Percentiles rank a stretch among this genome's conserved stretches.
Evolutionary conservation across 1,140 invertebrate species (phyloP).

Genomic region (Gonatopus flavifemur): DNA sequence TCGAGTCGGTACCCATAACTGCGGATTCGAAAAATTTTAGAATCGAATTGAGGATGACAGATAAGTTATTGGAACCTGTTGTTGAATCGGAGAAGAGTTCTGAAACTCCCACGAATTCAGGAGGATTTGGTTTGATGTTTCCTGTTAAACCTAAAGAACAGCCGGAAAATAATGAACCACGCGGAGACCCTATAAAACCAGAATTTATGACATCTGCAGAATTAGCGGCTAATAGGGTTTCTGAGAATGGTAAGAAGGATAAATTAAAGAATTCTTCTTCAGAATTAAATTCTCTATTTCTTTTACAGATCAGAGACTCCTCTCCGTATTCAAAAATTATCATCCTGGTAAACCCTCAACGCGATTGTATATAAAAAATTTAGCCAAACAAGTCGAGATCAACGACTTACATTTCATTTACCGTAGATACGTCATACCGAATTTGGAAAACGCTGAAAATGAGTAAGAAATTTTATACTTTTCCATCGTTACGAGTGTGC

Average conservation of each 20-base stretch:
- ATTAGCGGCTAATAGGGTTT: slow-evolving; percentile 69
- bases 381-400: slow-evolving; percentile 76
- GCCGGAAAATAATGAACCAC: slow-evolving; percentile 36
- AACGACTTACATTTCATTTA: slow-evolving; percentile 81
- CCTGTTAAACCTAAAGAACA: slow-evolving; percentile 47
- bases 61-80: slow-evolving; percentile 36
- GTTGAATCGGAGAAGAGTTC: slow-evolving; percentile 7
- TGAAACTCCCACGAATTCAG: slow-evolving; percentile 20
- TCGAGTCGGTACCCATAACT: slow-evolving; percentile 59
- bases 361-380: slow-evolving; percentile 91
- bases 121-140: slow-evolving; percentile 59
- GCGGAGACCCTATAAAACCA: slow-evolving; percentile 42
- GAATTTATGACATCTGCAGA: slow-evolving; percentile 68
- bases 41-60: slow-evolving; percentile 66
- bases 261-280: neutral
- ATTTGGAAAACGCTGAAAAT: slow-evolving; percentile 56
- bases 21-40: slow-evolving; percentile 61
- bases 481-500: neutral
- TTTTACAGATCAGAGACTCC: slow-evolving; percentile 68
- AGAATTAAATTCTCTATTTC: slow-evolving; percentile 3
- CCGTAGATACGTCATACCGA: slow-evolving; percentile 65
- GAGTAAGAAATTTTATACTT: slow-evolving; percentile 51
- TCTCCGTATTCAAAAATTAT: slow-evolving; percentile 88
- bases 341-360: slow-evolving; percentile 76
- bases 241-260: slow-evolving; percentile 57